A percentile compares a stretch with the other conserved stretches of the same genome.
These are phyloP conservation scores for Pteropus alecto DNA, from an alignment of 2,113 vertebrate species.

Conservation along the genomic window DNA sequence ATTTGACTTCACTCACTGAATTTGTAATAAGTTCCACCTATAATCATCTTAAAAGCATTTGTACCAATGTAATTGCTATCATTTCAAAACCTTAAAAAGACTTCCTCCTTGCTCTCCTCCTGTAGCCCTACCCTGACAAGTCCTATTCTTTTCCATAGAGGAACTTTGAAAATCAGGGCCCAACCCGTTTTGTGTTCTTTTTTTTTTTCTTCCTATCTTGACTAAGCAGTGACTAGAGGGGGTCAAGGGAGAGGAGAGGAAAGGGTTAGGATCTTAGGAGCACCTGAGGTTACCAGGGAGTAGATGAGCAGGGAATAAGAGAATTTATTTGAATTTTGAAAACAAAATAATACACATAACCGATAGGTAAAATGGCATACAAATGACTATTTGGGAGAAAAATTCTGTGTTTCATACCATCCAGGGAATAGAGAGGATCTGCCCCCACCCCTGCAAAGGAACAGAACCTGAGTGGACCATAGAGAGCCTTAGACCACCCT, in stretches of 20 bases:
- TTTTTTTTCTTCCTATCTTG: neutral
- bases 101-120: neutral
- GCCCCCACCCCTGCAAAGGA: neutral
- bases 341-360: neutral
- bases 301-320: neutral
- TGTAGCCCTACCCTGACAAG: neutral
- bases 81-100: conserved; percentile 60
- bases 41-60: conserved; percentile 71
- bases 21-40: conserved; percentile 64
- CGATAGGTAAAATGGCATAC: neutral
- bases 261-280: neutral
- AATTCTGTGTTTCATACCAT: neutral
- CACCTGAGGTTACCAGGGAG: neutral
- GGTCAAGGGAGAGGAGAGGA: neutral
- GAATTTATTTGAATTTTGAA: neutral
- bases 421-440: neutral
- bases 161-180: neutral
- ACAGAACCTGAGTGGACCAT: neutral
- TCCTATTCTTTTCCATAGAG: conserved; percentile 5
- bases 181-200: neutral
- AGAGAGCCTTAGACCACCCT: neutral
- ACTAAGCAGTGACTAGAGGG: neutral
- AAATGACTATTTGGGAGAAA: neutral
- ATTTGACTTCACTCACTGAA: conserved; percentile 55
- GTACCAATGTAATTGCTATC: conserved; percentile 59